Evolutionary conservation across 2,797 vertebrate genomes (phyloP).

Genomic region (Sebastes steindachneri): DNA sequence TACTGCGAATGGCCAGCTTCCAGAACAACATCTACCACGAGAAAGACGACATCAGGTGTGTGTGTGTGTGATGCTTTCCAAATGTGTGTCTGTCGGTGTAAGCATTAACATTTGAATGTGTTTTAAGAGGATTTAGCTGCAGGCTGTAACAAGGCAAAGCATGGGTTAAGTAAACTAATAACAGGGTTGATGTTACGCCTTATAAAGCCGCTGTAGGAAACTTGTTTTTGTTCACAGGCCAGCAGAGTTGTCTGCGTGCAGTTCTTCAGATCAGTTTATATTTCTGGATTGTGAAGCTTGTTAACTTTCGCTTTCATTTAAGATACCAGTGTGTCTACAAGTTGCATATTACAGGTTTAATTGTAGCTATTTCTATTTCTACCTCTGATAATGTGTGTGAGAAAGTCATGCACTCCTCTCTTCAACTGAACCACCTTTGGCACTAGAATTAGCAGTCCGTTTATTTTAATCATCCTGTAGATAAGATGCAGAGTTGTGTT

Average conservation of each 20-base stretch:
- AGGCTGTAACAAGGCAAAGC: background rate
- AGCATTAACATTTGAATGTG: background rate
- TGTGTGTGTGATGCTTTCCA: background rate
- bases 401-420: background rate
- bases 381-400: background rate
- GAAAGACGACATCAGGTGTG: constrained; percentile 91
- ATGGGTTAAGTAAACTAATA: background rate
- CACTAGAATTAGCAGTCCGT: background rate
- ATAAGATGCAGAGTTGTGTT: background rate
- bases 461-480: background rate
- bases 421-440: background rate
- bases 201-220: background rate
- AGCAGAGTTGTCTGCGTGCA: background rate
- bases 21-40: constrained; percentile 92
- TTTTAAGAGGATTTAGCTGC: background rate
- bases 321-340: background rate
- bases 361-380: background rate
- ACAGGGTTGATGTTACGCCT: background rate
- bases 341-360: background rate
- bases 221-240: background rate
- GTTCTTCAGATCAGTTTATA: background rate
- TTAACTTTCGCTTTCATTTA: background rate
- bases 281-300: background rate
- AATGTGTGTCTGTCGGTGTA: background rate
- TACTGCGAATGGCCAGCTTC: constrained; percentile 90